Conservation (phyloP, 2,888 invertebrate genomes). For the Netelia virgata region DNA sequence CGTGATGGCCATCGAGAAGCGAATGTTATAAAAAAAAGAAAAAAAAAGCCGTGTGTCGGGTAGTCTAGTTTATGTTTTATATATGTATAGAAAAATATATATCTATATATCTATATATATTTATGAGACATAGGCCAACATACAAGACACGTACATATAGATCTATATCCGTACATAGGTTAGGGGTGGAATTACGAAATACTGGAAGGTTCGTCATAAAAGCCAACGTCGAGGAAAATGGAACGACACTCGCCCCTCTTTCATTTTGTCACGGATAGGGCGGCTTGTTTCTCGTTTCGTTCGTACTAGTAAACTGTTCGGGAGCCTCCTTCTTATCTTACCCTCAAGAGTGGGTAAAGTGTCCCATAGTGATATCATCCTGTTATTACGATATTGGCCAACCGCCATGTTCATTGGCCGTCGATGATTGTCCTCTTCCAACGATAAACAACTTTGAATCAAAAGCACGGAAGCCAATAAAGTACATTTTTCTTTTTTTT, state of each 20-base stretch:
- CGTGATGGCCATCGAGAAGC: constrained; percentile 23
- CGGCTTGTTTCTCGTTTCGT: constrained; percentile 55
- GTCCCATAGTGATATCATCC: not conserved
- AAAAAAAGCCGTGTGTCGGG: not conserved
- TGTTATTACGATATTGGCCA: not conserved
- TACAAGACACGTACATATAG: not conserved
- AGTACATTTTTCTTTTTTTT: no score
- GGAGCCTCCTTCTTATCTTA: constrained; percentile 16
- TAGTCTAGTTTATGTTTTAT: not conserved
- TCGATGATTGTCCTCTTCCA: no score
- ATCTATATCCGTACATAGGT: not conserved
- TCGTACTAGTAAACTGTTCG: constrained; percentile 69
- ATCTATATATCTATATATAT: not conserved
- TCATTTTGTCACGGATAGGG: not conserved
- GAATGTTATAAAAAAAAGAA: constrained; percentile 9
- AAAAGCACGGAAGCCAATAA: no score
- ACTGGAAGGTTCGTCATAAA: constrained; percentile 51
- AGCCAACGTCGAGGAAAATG: constrained; percentile 38
- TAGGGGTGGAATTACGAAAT: constrained; percentile 39
- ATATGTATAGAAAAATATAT: not conserved
- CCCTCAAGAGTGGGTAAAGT: not conserved
- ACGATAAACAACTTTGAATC: no score
- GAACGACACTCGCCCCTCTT: constrained; percentile 4
- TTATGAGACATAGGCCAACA: not conserved
- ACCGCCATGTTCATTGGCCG: no score